phyloP scores from a whole-genome alignment of 2,888 invertebrate genomes.

The Plusia festucae region DNA sequence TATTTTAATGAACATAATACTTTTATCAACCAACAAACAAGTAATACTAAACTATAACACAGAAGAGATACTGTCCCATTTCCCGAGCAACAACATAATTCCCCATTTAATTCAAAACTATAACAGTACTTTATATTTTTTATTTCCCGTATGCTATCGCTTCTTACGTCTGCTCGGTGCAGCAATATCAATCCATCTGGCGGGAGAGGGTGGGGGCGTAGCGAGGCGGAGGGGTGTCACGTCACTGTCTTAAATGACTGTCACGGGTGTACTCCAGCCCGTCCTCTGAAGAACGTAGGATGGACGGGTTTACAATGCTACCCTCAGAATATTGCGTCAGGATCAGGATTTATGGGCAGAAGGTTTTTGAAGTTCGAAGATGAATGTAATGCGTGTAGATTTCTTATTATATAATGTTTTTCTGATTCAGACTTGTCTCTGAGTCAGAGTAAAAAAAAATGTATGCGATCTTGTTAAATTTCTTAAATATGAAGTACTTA shows the following conservation, averaged over 20 bases:
- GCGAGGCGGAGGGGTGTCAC: constrained; percentile 73
- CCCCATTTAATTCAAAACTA: constrained; percentile 60
- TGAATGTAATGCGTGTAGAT: background rate
- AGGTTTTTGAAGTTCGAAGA: constrained; percentile 7
- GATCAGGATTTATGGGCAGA: constrained; percentile 31
- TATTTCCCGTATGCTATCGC: constrained; percentile 85
- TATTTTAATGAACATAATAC: background rate
- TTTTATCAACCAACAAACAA: constrained; percentile 18
- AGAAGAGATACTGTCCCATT: constrained; percentile 26
- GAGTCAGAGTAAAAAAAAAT: no score
- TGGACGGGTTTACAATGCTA: constrained; percentile 80
- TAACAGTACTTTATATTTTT: constrained; percentile 67
- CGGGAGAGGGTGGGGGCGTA: constrained; percentile 63
- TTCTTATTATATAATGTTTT: background rate
- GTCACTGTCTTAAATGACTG: constrained; percentile 89
- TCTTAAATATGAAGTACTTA: no score
- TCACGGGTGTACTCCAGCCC: constrained; percentile 85
- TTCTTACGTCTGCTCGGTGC: constrained; percentile 86
- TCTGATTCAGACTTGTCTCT: no score
- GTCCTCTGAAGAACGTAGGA: constrained; percentile 84
- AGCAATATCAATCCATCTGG: constrained; percentile 89
- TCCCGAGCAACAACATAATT: constrained; percentile 47
- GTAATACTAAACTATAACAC: constrained; percentile 29
- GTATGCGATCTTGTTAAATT: no score
- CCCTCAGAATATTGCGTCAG: constrained; percentile 79